Conservation (phyloP, 2,113 vertebrate species). For the Misgurnus mizolepis region DNA sequence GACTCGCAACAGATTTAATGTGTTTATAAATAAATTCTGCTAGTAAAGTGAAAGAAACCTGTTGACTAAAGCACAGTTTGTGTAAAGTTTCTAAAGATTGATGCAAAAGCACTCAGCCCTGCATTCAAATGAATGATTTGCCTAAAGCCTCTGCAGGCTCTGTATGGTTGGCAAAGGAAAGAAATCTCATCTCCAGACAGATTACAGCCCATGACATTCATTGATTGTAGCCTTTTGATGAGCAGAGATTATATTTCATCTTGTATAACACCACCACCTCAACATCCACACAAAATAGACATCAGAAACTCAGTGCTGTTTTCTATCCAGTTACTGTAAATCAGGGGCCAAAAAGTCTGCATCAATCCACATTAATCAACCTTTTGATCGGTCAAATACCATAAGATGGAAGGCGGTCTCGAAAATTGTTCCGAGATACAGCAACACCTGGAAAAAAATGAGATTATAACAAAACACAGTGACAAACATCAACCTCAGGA, state of each 20-base stretch:
- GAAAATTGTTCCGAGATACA: constrained; percentile 62
- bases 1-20: background rate
- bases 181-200: background rate
- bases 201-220: background rate
- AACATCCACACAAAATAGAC: too few relatives aligned
- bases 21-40: background rate
- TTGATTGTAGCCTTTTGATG: background rate
- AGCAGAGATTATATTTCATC: constrained; percentile 2
- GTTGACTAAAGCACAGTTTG: background rate
- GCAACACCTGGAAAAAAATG: constrained; percentile 59
- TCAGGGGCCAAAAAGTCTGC: constrained; percentile 29
- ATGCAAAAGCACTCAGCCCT: background rate
- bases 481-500: background rate
- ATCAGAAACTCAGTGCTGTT: too few relatives aligned
- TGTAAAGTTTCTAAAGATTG: background rate
- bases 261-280: background rate
- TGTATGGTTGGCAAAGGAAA: background rate
- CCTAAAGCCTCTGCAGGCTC: constrained; percentile 15
- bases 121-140: constrained; percentile 14
- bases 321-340: too few relatives aligned
- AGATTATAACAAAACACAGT: constrained; percentile 23
- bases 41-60: background rate
- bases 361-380: constrained; percentile 26
- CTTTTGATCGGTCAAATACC: constrained; percentile 59
- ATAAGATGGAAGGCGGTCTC: constrained; percentile 62